Evolutionary conservation across 2,113 vertebrate genomes (phyloP), one percentile per base, ranked within the genome.

Genomic region (Physeter macrocephalus): DNA sequence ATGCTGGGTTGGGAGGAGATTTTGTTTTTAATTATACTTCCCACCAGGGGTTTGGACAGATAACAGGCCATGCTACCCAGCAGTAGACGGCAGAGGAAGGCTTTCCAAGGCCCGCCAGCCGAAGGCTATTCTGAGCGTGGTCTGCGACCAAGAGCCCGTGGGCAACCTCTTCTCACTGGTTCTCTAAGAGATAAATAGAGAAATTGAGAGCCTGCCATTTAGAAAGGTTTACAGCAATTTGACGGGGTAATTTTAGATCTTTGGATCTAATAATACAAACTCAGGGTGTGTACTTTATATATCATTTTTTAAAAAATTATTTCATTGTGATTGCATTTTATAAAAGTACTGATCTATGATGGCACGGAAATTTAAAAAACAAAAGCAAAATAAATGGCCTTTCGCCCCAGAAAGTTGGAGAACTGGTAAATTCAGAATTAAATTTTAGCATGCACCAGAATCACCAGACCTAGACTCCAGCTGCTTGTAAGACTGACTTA

Each of bases 141-240:
- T 2, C 54, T 21, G 41, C 13, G 0, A 34, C 81, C n/a, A 27
- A 23, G 20, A 4, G 54, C 10, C 34, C 0, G 8, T 0, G 36
- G 39, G 39, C 39, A 20, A 6, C 6, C 57, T 29, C 43, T 3
- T 46, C 17, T 8, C 39, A 1, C 23, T 5, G 49, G 36, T 18
- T 66, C 39, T 31, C 59, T 14, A 18, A 25, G 72, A 27, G 29
- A 2, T 3, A 2, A 71, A 36, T 3, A 9, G 34, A n/a, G 20
- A 46, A 41, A 59, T 1, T 2, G 43, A 72, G 52, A 13, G 31
- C 14, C 12, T 0, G 25, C 36, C 77, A 7, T 4, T 29, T 34
- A 39, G 49, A 46, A 87, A 87, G 5, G 12, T 34, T 66, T 7
- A 10, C 0, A 25, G 62, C 71, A 34, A 41, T 23, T 11, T 9